These are phyloP conservation scores for Littorina saxatilis DNA, from an alignment of 1,140 invertebrate genomes.

Conservation along the genomic window DNA sequence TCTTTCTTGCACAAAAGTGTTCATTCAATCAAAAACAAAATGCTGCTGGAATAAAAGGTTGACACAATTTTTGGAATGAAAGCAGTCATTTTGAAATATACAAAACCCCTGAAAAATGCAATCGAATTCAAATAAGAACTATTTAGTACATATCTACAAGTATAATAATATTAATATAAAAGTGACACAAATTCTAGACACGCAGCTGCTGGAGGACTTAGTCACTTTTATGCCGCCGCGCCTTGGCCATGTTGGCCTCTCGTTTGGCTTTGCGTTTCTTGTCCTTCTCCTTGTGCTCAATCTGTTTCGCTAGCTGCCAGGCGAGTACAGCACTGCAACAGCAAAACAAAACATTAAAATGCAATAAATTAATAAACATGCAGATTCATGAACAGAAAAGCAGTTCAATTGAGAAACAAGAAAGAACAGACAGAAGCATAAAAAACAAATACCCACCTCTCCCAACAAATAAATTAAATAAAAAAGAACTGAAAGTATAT, in stretches of 20 bases:
- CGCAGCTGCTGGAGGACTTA: too few species aligned
- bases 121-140: too few species aligned
- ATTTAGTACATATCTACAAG: too few species aligned
- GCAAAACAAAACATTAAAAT: not conserved
- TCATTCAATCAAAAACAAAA: too few species aligned
- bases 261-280: slow-evolving; percentile 24
- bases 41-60: too few species aligned
- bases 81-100: too few species aligned
- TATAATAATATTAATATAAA: too few species aligned
- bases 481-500: not conserved
- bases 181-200: too few species aligned
- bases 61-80: too few species aligned
- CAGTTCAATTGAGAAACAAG: not conserved
- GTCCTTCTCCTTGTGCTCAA: slow-evolving; percentile 27
- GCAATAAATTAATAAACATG: too few species aligned
- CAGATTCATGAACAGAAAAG: not conserved
- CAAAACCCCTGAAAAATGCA: too few species aligned
- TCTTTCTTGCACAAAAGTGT: too few species aligned
- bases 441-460: not conserved
- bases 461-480: not conserved
- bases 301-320: slow-evolving; percentile 31
- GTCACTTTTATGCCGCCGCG: slow-evolving; percentile 20
- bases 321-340: slow-evolving; percentile 17
- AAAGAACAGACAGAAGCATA: not conserved
- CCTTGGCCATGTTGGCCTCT: slow-evolving; percentile 24